Percentiles rank a stretch among this genome's conserved stretches.
These are phyloP conservation scores for Caiman crocodilus DNA, from an alignment of 2,797 vertebrate species.

Conservation along the genomic window DNA sequence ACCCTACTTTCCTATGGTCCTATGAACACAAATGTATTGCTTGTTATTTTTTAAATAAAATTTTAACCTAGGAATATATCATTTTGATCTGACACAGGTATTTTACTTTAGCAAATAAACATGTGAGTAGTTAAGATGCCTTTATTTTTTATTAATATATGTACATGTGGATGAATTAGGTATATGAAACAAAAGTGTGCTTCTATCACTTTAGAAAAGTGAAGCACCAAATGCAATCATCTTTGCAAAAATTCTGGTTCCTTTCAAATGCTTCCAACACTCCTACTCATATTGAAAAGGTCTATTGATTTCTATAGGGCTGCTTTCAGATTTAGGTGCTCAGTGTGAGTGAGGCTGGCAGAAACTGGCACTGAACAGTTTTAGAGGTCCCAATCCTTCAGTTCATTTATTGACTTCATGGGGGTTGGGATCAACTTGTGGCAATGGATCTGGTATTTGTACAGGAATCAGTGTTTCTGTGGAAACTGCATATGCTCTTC, in stretches of 20 bases:
- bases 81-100: not conserved
- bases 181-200: not conserved
- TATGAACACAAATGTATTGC: not conserved
- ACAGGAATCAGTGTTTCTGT: constrained; percentile 37
- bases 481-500: constrained; percentile 63
- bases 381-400: constrained; percentile 14
- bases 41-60: not conserved
- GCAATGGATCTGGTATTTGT: constrained; percentile 59
- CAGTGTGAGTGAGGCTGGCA: not conserved
- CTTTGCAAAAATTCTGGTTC: not conserved
- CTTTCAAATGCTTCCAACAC: constrained; percentile 12
- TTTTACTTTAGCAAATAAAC: not conserved
- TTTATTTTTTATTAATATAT: not conserved
- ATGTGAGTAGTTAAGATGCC: constrained; percentile 3
- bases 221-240: not conserved
- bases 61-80: not conserved
- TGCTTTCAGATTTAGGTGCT: not conserved
- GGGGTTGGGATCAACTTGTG: constrained; percentile 39
- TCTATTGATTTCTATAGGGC: not conserved
- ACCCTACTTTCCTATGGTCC: too few species aligned
- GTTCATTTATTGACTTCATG: constrained; percentile 36
- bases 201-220: not conserved
- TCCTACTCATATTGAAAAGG: not conserved
- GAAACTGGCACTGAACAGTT: not conserved
- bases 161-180: not conserved